Percentiles rank a stretch among this genome's conserved stretches.
These are phyloP conservation scores for Phrixothrix hirtus DNA, from an alignment of 2,888 invertebrate genomes.

Conservation along the genomic window DNA sequence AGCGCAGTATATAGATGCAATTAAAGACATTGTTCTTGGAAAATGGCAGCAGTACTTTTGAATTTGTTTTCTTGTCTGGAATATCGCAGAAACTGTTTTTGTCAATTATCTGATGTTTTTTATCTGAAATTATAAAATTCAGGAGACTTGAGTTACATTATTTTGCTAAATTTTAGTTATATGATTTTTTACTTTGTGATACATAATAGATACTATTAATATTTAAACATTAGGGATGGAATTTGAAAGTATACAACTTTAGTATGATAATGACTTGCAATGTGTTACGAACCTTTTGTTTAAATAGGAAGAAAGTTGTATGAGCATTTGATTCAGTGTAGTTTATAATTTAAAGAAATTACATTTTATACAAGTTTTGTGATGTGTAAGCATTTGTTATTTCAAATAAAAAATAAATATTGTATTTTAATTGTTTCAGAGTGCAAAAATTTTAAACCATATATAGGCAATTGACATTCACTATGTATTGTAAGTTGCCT, in stretches of 20 bases:
- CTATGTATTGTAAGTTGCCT: too few species aligned
- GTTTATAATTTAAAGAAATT: too few species aligned
- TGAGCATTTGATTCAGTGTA: too few species aligned
- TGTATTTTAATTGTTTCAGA: too few species aligned
- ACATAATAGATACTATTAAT: too few species aligned
- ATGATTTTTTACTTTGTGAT: conserved; percentile 26
- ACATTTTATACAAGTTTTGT: too few species aligned
- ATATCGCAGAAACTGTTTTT: conserved; percentile 9
- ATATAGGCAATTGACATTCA: too few species aligned
- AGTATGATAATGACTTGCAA: background rate
- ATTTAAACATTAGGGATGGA: too few species aligned
- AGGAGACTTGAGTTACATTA: conserved; percentile 6
- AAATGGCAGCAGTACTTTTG: conserved; percentile 82
- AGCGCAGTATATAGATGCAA: conserved; percentile 85
- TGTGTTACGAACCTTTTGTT: background rate
- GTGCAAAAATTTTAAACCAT: too few species aligned
- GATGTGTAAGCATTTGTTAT: too few species aligned
- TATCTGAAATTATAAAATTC: conserved; percentile 4
- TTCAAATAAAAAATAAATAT: too few species aligned
- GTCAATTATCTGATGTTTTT: conserved; percentile 22
- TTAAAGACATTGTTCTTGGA: conserved; percentile 87
- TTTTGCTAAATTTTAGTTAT: conserved; percentile 15
- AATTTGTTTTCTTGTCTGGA: conserved; percentile 40
- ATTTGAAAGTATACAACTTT: background rate
- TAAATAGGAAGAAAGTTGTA: too few species aligned